phyloP scores from a whole-genome alignment of 1,140 invertebrate species.

The Zaprionus lachaisei region DNA sequence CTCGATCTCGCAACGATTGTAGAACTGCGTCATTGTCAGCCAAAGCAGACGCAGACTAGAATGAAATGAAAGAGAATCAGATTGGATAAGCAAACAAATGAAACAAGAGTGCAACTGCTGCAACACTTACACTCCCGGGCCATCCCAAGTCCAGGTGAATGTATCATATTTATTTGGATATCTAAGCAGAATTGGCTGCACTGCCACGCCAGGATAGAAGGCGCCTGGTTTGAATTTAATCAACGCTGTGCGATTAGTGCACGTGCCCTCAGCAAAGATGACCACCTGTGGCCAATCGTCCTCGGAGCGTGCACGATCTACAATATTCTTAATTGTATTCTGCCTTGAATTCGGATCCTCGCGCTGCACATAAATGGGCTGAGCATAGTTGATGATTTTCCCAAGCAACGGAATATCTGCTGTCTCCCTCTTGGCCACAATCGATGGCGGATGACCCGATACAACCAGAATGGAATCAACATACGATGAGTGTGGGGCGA shows the following conservation, averaged over 20 bases:
- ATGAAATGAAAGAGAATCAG: slow-evolving; percentile 14
- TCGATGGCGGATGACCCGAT: slow-evolving; percentile 91
- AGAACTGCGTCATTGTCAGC: slow-evolving; percentile 95
- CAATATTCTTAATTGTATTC: slow-evolving; percentile 96
- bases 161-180: slow-evolving; percentile 97
- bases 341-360: slow-evolving; percentile 96
- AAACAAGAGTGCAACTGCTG: not conserved
- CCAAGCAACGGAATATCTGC: slow-evolving; percentile 93
- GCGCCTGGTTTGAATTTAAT: slow-evolving; percentile 98
- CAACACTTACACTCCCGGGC: slow-evolving; percentile 94
- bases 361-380: slow-evolving; percentile 96
- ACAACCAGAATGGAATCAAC: slow-evolving; percentile 94
- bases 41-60: slow-evolving; percentile 88
- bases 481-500: slow-evolving; percentile 96
- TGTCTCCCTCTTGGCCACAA: slow-evolving; percentile 94
- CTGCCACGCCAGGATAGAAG: slow-evolving; percentile 96
- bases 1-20: slow-evolving; percentile 96
- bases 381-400: slow-evolving; percentile 97
- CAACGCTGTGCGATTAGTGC: slow-evolving; percentile 95
- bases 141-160: slow-evolving; percentile 99
- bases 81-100: not conserved
- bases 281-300: slow-evolving; percentile 97
- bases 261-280: slow-evolving; percentile 98
- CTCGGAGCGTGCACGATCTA: slow-evolving; percentile 91
- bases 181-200: slow-evolving; percentile 96